phyloP scores from a whole-genome alignment of 2,113 vertebrate genomes.

The Peromyscus californicus region DNA sequence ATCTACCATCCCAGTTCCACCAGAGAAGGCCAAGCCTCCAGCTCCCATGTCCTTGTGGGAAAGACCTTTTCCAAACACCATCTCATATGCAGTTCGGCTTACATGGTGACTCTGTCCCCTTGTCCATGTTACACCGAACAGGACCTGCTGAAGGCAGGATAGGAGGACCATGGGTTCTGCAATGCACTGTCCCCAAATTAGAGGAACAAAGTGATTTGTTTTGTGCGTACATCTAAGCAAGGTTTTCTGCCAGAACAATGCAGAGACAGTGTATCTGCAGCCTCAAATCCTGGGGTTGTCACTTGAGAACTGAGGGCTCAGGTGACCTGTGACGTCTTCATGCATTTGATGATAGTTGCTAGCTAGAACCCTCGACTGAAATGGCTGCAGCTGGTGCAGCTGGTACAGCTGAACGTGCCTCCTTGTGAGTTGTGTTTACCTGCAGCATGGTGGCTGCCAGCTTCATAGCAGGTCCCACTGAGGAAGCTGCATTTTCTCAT shows the following conservation, averaged over 20 bases:
- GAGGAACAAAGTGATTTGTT: too few species aligned
- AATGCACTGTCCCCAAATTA: accelerated
- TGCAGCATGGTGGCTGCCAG: neutral
- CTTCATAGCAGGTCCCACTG: too few species aligned
- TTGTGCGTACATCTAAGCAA: too few species aligned
- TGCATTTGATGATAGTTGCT: accelerated
- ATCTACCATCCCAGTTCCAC: neutral
- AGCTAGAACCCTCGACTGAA: neutral
- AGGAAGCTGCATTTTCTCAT: accelerated
- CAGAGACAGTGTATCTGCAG: neutral
- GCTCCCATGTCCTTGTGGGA: neutral
- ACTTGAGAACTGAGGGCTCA: accelerated
- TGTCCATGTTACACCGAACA: neutral
- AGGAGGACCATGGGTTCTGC: neutral
- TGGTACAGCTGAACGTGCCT: neutral
- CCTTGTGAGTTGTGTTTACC: neutral
- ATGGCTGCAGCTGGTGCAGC: neutral
- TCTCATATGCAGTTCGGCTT: neutral
- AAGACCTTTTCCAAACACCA: neutral
- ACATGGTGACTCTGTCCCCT: neutral
- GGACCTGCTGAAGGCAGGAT: neutral
- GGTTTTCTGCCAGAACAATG: neutral
- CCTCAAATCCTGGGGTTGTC: too few species aligned
- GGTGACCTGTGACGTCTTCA: accelerated
- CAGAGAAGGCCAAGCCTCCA: neutral